A percentile compares a stretch with the other conserved stretches of the same genome.
Evolutionary conservation across 2,797 vertebrate species (phyloP).

Genomic region (Leptatherina wallacei): DNA sequence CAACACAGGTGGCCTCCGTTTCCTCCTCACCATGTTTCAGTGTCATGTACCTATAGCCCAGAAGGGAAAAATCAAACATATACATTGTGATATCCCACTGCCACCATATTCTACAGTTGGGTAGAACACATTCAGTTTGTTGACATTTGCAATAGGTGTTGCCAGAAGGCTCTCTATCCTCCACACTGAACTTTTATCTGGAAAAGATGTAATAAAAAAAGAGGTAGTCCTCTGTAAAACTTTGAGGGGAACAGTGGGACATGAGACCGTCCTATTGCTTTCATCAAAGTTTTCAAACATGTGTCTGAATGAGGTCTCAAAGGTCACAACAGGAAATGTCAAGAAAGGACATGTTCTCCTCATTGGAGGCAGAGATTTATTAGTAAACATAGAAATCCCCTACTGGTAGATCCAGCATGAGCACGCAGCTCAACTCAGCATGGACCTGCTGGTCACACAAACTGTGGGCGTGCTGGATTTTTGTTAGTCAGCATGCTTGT

Average conservation of each 20-base stretch:
- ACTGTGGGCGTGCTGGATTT: neutral
- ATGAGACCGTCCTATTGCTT: constrained; percentile 5
- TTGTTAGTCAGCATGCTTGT: neutral
- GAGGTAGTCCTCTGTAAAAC: neutral
- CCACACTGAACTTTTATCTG: neutral
- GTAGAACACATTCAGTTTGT: neutral
- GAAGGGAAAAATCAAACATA: neutral
- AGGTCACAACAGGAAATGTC: constrained; percentile 21
- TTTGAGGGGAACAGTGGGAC: neutral
- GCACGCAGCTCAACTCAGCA: neutral
- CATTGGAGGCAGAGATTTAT: neutral
- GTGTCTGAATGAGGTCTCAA: constrained; percentile 7
- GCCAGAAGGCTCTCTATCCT: neutral
- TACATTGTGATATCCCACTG: neutral
- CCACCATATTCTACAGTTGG: neutral
- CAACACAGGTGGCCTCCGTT: no score
- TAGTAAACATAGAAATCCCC: neutral
- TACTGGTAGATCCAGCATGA: neutral
- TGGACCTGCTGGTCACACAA: neutral
- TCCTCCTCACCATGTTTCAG: no score
- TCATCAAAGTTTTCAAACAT: neutral
- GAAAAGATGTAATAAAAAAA: neutral
- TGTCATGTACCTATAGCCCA: no score
- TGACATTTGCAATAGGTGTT: neutral
- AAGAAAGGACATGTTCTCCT: constrained; percentile 11